Base-by-base conservation (phyloP, 2,113 vertebrate genomes). In the Rhinolophus sinicus region DNA sequence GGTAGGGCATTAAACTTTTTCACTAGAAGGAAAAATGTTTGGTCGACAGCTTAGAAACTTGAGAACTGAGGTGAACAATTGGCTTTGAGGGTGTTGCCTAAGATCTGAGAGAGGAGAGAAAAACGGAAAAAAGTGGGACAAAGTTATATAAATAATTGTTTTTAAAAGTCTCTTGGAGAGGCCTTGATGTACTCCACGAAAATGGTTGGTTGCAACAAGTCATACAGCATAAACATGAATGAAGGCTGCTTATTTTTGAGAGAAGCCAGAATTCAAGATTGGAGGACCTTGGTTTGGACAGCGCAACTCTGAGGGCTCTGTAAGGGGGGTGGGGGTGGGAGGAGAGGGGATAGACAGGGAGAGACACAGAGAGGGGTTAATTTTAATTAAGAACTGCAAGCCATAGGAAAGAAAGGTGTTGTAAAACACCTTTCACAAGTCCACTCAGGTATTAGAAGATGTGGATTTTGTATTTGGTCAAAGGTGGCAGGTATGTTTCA, bases 1-100 rank as follows among this genome's bases (percentile, higher is more conserved):
- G 7, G 85, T 28, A 15, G 47, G 60, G 64, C 93, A 88, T 89
- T 75, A 21, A 95, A 8, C 70, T 91, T 50, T 82, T 93, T 83
- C 52, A 50, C 56, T 67, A 1, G 22, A 28, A 22, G 40, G 30
- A 33, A 33, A 72, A 84, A 19, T 13, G 35, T 82, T 84, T 47
- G 26, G 62, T 26, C 0, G 83, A 6, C 16, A 92, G 76, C 64
- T 80, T 86, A 50, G 52, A 85, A 95, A 87, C 65, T 67, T 47
- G 69, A 80, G 64, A 58, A 67, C 4, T 5, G 4, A 38, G 88
- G 21, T 33, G 16, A 40, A 38, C 18, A 30, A 8, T 47, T 73
- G 82, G 22, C 33, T 91, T n/a, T 38, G 62, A 93, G 47, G 35
- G 14, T 52, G 18, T 89, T 60, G 35, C 35, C 16, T 62, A 72